Evolutionary conservation across 2,888 invertebrate genomes (phyloP), one percentile per base, ranked within the genome.

Genomic region (Cybosia mesomella): DNA sequence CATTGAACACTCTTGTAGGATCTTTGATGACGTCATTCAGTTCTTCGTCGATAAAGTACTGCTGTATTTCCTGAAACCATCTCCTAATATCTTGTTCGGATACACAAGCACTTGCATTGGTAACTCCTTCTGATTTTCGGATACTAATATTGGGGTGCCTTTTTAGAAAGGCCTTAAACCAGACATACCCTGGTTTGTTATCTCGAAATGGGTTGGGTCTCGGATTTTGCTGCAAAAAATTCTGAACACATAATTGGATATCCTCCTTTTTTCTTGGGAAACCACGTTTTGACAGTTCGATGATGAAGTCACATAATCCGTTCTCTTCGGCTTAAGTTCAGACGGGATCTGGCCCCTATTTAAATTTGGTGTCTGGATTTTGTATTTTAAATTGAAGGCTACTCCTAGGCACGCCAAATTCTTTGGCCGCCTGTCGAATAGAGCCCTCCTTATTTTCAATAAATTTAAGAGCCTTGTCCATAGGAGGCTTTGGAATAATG

Each of bases 21-120:
- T 69, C 69, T 58, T 65, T 36, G 62, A 69, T 65, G 18, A 62
- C 65, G 11, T 57, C 61, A 62, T 28, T n/a, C 24, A 67, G 36
- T 24, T 58, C 13, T 36, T 36, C 36, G 10, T 36, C 36, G 11
- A 11, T 36, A 11, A 36, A 11, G 36, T 36, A 36, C 58, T 61
- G 55, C n/a, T 55, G 11, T 60, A 67, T 73, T 63, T 77, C 72
- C 18, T 64, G 39, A 60, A 77, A 76, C 79, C 74, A 76, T 66
- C 74, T 76, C n/a, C 74, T 57, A 36, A 74, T 79, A 60, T 75
- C 73, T 39, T 36, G 28, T 74, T 79, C 75, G 2, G 76, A 71
- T 32, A 79, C 73, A 71, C 70, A 69, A 11, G 75, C 73, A 70
- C 75, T 79, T 49, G 77, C 68, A 34, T 73, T 63, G 13, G 75